Percentiles rank a stretch among this genome's conserved stretches.
Evolutionary conservation across 2,113 vertebrate species (phyloP).

Genomic region (Amphilophus citrinellus): DNA sequence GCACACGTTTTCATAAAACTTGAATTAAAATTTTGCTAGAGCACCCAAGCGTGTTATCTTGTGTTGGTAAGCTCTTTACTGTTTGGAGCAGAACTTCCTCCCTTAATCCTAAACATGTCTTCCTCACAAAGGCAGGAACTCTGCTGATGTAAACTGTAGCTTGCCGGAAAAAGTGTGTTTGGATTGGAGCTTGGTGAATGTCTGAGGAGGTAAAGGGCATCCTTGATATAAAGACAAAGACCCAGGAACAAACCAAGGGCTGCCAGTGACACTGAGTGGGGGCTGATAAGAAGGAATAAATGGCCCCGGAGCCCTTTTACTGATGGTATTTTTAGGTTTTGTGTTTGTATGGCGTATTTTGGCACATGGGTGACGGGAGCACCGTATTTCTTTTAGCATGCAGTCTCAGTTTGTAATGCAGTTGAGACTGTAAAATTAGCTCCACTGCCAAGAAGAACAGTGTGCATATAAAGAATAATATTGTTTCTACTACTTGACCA

Average conservation of each 20-base stretch:
- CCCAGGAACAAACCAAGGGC: constrained; percentile 24
- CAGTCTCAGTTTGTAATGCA: neutral
- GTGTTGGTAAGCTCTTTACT: constrained; percentile 29
- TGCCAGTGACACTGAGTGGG: constrained; percentile 20
- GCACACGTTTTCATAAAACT: neutral
- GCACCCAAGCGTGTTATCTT: neutral
- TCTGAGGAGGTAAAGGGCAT: constrained; percentile 66
- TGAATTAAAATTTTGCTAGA: neutral
- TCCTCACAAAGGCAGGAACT: constrained; percentile 76
- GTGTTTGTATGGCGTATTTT: neutral
- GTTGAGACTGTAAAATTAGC: neutral
- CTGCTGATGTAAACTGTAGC: constrained; percentile 52
- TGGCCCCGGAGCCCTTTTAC: constrained; percentile 17
- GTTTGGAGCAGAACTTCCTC: constrained; percentile 63
- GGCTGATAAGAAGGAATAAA: constrained; percentile 46
- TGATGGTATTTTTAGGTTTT: constrained; percentile 17
- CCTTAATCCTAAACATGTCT: constrained; percentile 41
- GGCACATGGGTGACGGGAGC: neutral
- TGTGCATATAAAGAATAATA: neutral
- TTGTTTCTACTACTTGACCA: neutral
- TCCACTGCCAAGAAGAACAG: neutral
- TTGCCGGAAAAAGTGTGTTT: constrained; percentile 67
- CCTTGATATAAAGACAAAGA: constrained; percentile 55
- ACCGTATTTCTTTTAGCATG: neutral
- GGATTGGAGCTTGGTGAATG: constrained; percentile 49